These are phyloP conservation scores for Cistogaster globosa DNA, from an alignment of 2,888 invertebrate genomes.

Conservation along the genomic window DNA sequence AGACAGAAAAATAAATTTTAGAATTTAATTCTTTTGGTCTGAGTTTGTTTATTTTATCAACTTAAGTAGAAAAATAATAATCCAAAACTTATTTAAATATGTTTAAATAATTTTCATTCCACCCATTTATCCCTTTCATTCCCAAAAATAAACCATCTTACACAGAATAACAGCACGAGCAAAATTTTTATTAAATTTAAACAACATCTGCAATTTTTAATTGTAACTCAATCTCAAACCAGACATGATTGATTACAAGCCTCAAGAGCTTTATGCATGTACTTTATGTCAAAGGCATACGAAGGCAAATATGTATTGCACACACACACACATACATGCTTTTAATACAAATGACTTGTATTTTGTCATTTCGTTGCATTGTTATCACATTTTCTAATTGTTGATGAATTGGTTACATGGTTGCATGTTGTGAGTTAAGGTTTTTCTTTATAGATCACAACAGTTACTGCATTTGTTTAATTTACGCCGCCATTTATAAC, in stretches of 20 bases:
- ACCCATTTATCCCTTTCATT: neutral
- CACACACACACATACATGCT: neutral
- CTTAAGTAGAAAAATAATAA: too few relatives aligned
- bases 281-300: neutral
- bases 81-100: too few relatives aligned
- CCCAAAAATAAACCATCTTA: conserved; percentile 4
- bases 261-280: conserved; percentile 34
- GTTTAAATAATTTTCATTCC: too few relatives aligned
- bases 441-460: conserved; percentile 32
- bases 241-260: conserved; percentile 46
- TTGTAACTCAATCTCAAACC: conserved; percentile 35
- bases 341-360: conserved; percentile 22
- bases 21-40: conserved; percentile 25
- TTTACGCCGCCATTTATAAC: neutral
- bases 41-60: conserved; percentile 14
- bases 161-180: neutral
- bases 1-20: conserved; percentile 19
- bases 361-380: conserved; percentile 58
- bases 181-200: conserved; percentile 18
- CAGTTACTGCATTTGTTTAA: too few relatives aligned
- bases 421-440: conserved; percentile 47
- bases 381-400: conserved; percentile 62
- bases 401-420: conserved; percentile 50
- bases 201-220: conserved; percentile 44
- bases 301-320: neutral